phyloP scores from a whole-genome alignment of 2,113 vertebrate genomes.

The Perca schrenkii region DNA sequence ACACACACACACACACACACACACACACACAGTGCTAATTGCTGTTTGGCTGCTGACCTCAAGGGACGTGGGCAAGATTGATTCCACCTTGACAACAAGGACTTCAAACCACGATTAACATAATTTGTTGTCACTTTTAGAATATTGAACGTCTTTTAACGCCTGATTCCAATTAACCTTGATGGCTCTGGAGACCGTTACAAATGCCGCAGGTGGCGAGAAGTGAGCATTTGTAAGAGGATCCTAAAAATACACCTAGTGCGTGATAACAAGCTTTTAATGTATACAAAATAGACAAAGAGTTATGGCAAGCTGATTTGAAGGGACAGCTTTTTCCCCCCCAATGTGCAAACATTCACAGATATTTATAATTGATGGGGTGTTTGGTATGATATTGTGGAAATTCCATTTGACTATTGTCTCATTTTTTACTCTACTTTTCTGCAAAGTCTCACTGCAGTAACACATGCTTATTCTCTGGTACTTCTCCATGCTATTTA shows the following conservation, averaged over 20 bases:
- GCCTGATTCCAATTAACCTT: slow-evolving; percentile 80
- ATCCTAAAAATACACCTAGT: slow-evolving; percentile 41
- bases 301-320: background rate
- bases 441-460: slow-evolving; percentile 5
- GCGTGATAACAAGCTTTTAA: slow-evolving; percentile 32
- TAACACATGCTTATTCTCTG: slow-evolving; percentile 10
- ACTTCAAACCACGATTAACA: slow-evolving; percentile 79
- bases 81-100: slow-evolving; percentile 80
- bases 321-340: background rate
- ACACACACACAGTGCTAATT: slow-evolving; percentile 59
- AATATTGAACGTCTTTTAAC: slow-evolving; percentile 75
- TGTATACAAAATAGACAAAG: slow-evolving; percentile 44
- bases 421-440: background rate
- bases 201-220: slow-evolving; percentile 67
- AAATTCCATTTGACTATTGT: background rate
- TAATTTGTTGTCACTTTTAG: slow-evolving; percentile 80
- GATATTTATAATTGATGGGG: background rate
- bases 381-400: background rate
- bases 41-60: slow-evolving; percentile 73
- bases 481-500: slow-evolving; percentile 39
- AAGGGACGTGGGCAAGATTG: slow-evolving; percentile 73
- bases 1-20: slow-evolving; percentile 25
- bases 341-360: background rate
- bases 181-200: slow-evolving; percentile 57
- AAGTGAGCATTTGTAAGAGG: slow-evolving; percentile 54